phyloP scores from a whole-genome alignment of 2,113 vertebrate species.

The Osmerus eperlanus region DNA sequence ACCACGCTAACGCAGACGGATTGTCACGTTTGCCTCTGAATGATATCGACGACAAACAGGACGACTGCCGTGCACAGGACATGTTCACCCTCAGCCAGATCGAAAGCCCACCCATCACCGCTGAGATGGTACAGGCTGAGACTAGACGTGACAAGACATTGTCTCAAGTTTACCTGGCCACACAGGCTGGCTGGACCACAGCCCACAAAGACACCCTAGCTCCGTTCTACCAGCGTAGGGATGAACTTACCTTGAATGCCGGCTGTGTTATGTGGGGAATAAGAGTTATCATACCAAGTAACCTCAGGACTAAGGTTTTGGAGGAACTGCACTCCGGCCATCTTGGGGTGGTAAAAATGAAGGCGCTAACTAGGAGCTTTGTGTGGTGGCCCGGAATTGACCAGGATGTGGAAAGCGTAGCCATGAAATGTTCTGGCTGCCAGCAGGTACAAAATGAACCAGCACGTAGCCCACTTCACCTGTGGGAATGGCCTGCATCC shows the following conservation, averaged over 20 bases:
- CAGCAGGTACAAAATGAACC: slow-evolving; percentile 13
- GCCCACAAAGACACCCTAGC: not conserved
- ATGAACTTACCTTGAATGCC: no score
- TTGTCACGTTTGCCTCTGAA: not conserved
- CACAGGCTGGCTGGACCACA: slow-evolving; percentile 7
- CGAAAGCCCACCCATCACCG: slow-evolving; percentile 7
- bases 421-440: slow-evolving; percentile 13
- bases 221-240: no score
- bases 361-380: not conserved
- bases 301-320: no score
- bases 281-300: no score
- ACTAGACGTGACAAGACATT: slow-evolving; percentile 6
- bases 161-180: not conserved
- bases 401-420: slow-evolving; percentile 2
- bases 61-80: not conserved
- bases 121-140: slow-evolving; percentile 4
- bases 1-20: slow-evolving; percentile 1
- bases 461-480: slow-evolving; percentile 9
- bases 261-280: no score
- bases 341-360: no score
- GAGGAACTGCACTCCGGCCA: no score
- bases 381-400: slow-evolving; percentile 13
- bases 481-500: slow-evolving; percentile 18
- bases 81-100: slow-evolving; percentile 8
- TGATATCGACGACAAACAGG: not conserved